Evolutionary conservation across 2,797 vertebrate genomes (phyloP), one percentile per base, ranked within the genome.

Genomic region (Poeciliopsis infans): DNA sequence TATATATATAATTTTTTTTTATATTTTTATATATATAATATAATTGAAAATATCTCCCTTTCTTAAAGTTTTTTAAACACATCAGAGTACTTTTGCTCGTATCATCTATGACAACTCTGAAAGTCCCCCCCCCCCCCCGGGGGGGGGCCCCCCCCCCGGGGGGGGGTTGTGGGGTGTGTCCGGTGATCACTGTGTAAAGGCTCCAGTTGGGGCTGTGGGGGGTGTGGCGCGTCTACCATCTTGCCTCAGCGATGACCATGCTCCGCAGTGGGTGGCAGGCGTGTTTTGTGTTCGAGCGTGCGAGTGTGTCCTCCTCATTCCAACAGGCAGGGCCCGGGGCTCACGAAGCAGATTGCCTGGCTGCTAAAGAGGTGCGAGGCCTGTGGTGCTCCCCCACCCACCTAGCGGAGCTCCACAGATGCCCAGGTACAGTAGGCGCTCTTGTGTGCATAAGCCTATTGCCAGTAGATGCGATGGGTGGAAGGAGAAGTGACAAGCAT

Each of bases 281-380:
- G 13, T 2, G 31, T 72, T 87, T 81, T 81, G 78, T 78, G 36
- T 78, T 55, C 70, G 28, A 72, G 28, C 57, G 31, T 69, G 66
- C 55, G n/a, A 28, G 31, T 75, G 71, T 77, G 66, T 80, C 85
- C 53, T 88, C 70, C 3, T 36, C 61, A 33, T 83, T 83, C 81
- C 82, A 79, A 83, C 86, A 85, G 86, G 33, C 86, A 78, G 85
- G 85, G 82, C 76, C 66, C 72, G 31, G 73, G 84, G 76, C 85
- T 91, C 72, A 55, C 83, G 1, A 90, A 95, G 93, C 95, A 95
- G 95, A 95, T 95, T 95, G 95, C 86, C 93, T 96, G 95, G 95
- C 95, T 84, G 91, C 95, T 95, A 95, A 95, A 95, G 94, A 95
- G 94, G 91, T 90, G 91, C 83, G 88, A 78, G 88, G 88, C 93